These are phyloP conservation scores for Cacoxenus indagator DNA, from an alignment of 2,888 invertebrate genomes.

Conservation along the genomic window DNA sequence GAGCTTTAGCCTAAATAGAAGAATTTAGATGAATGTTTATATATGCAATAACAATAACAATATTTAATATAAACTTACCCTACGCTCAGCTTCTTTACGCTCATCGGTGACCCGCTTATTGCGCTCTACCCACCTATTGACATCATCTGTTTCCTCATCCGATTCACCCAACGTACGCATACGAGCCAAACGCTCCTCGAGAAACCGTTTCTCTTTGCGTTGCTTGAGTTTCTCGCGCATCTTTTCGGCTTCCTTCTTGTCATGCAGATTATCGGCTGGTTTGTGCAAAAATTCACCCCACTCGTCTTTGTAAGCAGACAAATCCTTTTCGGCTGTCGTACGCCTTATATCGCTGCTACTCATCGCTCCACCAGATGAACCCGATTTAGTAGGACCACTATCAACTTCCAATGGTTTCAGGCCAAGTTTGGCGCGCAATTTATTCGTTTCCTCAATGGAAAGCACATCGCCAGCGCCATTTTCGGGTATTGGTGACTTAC, in stretches of 20 bases:
- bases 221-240: conserved; percentile 83
- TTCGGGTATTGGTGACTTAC: conserved; percentile 67
- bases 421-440: conserved; percentile 91
- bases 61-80: conserved; percentile 55
- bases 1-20: conserved; percentile 82
- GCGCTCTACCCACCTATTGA: conserved; percentile 85
- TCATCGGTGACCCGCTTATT: conserved; percentile 83
- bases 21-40: conserved; percentile 25
- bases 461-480: conserved; percentile 74
- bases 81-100: conserved; percentile 85
- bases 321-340: conserved; percentile 52
- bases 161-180: conserved; percentile 84
- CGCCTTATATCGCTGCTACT: conserved; percentile 37
- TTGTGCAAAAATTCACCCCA: conserved; percentile 89
- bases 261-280: conserved; percentile 82
- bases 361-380: conserved; percentile 63
- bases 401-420: conserved; percentile 88
- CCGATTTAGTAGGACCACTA: conserved; percentile 53
- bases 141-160: conserved; percentile 82
- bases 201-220: conserved; percentile 82
- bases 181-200: conserved; percentile 77
- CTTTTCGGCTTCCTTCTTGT: conserved; percentile 84
- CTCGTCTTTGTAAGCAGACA: conserved; percentile 66
- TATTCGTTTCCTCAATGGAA: conserved; percentile 89
- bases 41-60: not conserved